Conservation (phyloP, 2,113 vertebrate genomes). For the Osmerus mordax region DNA sequence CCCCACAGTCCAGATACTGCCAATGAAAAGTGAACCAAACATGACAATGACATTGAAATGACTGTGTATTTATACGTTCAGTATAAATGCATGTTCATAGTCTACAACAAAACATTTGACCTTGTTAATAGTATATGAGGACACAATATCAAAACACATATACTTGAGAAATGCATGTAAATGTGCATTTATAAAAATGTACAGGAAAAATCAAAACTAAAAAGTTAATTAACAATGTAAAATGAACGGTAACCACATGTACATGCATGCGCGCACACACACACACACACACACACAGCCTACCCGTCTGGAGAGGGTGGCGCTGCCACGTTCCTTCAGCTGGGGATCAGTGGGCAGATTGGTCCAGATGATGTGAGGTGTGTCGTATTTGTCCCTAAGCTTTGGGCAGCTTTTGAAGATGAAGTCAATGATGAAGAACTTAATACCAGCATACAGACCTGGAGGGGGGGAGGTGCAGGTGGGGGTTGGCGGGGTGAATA, state of each 20-base stretch:
- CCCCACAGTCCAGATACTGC: conserved; percentile 22
- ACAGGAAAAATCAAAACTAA: too few species aligned
- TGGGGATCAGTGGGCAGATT: conserved; percentile 91
- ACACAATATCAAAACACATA: background rate
- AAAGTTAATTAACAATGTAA: too few species aligned
- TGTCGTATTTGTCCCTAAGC: conserved; percentile 89
- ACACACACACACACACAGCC: background rate
- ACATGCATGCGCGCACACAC: too few species aligned
- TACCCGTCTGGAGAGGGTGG: conserved; percentile 79
- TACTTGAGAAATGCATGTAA: too few species aligned
- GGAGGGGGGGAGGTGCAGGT: background rate
- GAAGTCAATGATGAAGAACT: conserved; percentile 96
- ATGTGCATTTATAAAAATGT: too few species aligned
- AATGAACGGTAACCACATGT: too few species aligned
- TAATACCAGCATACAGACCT: conserved; percentile 91
- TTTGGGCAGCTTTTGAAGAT: conserved; percentile 93
- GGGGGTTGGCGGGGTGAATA: background rate
- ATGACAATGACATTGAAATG: background rate
- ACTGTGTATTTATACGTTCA: too few species aligned
- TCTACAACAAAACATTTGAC: too few species aligned
- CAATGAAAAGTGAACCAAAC: background rate
- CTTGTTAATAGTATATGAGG: too few species aligned
- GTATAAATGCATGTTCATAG: too few species aligned
- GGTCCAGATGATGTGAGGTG: conserved; percentile 89
- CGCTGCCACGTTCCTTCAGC: conserved; percentile 84